These are phyloP conservation scores for Chaetorhynchus papuensis DNA, from an alignment of 2,113 vertebrate genomes.

Conservation along the genomic window DNA sequence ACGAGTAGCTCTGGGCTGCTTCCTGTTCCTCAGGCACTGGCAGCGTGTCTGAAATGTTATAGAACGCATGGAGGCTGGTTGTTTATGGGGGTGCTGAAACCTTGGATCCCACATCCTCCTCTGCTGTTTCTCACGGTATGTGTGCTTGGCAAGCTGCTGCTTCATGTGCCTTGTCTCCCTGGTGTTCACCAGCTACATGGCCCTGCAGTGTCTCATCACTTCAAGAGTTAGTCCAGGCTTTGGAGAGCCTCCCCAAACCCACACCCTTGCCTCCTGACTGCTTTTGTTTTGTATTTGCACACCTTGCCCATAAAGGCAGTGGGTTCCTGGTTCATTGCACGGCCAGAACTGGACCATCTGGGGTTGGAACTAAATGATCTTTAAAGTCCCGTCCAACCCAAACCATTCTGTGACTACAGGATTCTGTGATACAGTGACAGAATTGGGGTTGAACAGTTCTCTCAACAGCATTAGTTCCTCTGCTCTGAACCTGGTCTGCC, in stretches of 20 bases:
- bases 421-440: not conserved
- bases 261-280: accelerated
- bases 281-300: not conserved
- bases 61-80: not conserved
- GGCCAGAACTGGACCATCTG: not conserved
- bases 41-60: not conserved
- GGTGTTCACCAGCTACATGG: accelerated
- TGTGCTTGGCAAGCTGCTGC: not conserved
- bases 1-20: not conserved
- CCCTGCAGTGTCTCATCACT: not conserved
- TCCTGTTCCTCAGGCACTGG: not conserved
- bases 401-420: accelerated
- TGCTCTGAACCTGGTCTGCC: not conserved
- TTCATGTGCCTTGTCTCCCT: accelerated
- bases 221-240: not conserved
- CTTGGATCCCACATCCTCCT: not conserved
- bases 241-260: not conserved
- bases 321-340: not conserved
- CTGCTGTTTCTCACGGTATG: not conserved
- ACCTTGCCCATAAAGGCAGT: not conserved
- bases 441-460: not conserved
- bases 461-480: not conserved
- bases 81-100: not conserved
- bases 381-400: not conserved
- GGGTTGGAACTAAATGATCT: not conserved